Percentiles rank a stretch among this genome's conserved stretches.
Conservation (phyloP, 2,113 vertebrate species). For the Formicarius rufipectus region DNA sequence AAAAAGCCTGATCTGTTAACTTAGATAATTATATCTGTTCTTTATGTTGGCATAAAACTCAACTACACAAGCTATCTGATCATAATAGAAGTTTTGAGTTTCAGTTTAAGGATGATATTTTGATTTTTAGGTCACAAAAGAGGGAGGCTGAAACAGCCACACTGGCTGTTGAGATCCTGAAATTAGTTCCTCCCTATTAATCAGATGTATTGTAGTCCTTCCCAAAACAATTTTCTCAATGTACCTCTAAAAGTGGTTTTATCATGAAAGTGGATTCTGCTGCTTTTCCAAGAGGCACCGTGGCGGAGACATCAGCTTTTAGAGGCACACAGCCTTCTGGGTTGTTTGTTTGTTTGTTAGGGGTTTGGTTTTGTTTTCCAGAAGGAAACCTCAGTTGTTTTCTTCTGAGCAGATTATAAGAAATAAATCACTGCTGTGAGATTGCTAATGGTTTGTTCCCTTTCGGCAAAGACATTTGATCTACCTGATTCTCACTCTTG, state of each 20-base stretch:
- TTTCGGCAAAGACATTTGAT: neutral
- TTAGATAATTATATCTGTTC: neutral
- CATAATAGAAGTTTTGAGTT: neutral
- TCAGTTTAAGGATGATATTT: neutral
- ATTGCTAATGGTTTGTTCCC: neutral
- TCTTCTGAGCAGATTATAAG: neutral
- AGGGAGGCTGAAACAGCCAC: neutral
- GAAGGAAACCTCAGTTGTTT: neutral
- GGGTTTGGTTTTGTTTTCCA: neutral
- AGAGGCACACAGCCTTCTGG: neutral
- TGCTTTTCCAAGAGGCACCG: neutral
- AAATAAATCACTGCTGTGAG: neutral
- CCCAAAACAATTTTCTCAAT: neutral
- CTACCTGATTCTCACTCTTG: neutral
- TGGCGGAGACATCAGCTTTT: neutral
- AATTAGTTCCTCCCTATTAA: neutral
- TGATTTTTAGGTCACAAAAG: neutral
- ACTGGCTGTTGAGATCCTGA: neutral
- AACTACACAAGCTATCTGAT: neutral
- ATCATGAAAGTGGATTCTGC: neutral
- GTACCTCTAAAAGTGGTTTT: neutral
- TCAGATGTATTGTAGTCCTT: neutral
- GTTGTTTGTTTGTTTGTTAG: neutral
- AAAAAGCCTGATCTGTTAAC: neutral
- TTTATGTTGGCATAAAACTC: neutral